These are phyloP conservation scores for Drosophila sp. DNA, from an alignment of 1,140 invertebrate genomes.

Conservation along the genomic window DNA sequence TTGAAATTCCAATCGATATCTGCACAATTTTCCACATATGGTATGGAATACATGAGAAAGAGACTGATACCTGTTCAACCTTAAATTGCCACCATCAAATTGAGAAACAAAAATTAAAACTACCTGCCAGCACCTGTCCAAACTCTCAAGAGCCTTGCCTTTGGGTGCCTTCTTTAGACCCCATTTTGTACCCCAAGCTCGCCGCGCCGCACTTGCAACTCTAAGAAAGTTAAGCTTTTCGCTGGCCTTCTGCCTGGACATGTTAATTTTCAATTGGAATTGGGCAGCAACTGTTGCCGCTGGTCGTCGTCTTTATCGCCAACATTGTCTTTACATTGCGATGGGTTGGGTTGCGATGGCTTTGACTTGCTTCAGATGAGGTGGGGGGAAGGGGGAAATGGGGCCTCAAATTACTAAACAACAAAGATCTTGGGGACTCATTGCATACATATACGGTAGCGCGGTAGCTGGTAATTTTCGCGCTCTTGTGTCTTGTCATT, in stretches of 20 bases:
- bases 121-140: slow-evolving; percentile 7
- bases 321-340: slow-evolving; percentile 19
- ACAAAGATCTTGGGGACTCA: slow-evolving; percentile 44
- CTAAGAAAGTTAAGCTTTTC: slow-evolving; percentile 29
- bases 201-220: slow-evolving; percentile 35
- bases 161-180: background rate
- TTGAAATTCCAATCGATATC: too few relatives aligned
- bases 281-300: slow-evolving; percentile 63
- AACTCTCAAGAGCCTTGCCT: background rate
- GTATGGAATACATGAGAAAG: too few relatives aligned
- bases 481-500: background rate
- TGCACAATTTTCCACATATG: too few relatives aligned
- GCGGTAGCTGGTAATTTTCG: slow-evolving; percentile 26
- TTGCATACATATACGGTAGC: slow-evolving; percentile 53
- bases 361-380: background rate
- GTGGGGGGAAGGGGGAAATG: slow-evolving; percentile 41
- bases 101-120: slow-evolving; percentile 12
- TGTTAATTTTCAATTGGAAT: slow-evolving; percentile 81
- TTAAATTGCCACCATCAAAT: slow-evolving; percentile 4
- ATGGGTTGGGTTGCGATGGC: slow-evolving; percentile 14
- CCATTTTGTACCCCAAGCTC: too few relatives aligned
- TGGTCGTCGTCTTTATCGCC: slow-evolving; percentile 47
- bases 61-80: slow-evolving; percentile 19
- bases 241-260: slow-evolving; percentile 48
- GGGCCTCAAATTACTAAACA: slow-evolving; percentile 46